These are phyloP conservation scores for Dolichopus griseipennis DNA, from an alignment of 2,888 invertebrate genomes.

Conservation along the genomic window DNA sequence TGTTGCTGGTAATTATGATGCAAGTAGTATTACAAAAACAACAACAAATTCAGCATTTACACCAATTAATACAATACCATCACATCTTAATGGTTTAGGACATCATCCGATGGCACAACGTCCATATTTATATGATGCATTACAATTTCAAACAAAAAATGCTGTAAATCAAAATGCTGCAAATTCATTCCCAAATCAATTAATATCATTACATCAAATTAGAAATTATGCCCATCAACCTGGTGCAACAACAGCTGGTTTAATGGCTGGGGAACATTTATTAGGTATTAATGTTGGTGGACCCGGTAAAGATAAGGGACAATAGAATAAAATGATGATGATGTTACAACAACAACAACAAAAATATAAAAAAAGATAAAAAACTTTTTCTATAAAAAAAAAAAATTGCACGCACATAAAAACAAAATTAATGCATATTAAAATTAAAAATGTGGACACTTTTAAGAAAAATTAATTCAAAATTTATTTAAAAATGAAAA, in stretches of 20 bases:
- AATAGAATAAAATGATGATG: conserved; percentile 34
- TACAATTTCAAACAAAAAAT: conserved; percentile 61
- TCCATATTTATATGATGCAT: conserved; percentile 83
- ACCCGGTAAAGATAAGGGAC: conserved; percentile 38
- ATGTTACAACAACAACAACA: conserved; percentile 8
- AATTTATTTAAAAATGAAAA: no score
- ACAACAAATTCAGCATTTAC: conserved; percentile 81
- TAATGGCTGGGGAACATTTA: conserved; percentile 59
- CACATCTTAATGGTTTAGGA: conserved; percentile 58
- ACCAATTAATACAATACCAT: conserved; percentile 78
- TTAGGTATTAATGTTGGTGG: conserved; percentile 41
- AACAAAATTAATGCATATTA: no score
- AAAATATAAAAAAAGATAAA: not conserved
- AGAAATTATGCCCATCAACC: conserved; percentile 93
- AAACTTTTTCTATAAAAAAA: not conserved
- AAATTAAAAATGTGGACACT: no score
- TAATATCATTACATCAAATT: conserved; percentile 92
- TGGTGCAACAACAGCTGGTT: conserved; percentile 47
- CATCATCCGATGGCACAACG: conserved; percentile 56
- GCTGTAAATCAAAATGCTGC: conserved; percentile 37
- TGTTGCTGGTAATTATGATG: conserved; percentile 21
- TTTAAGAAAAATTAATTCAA: no score
- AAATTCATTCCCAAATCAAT: conserved; percentile 77
- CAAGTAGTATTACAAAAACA: conserved; percentile 26
- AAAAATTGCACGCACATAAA: no score